Percentiles rank a stretch among this genome's conserved stretches.
Conservation (phyloP, 2,888 invertebrate species). For the Troides helena region DNA sequence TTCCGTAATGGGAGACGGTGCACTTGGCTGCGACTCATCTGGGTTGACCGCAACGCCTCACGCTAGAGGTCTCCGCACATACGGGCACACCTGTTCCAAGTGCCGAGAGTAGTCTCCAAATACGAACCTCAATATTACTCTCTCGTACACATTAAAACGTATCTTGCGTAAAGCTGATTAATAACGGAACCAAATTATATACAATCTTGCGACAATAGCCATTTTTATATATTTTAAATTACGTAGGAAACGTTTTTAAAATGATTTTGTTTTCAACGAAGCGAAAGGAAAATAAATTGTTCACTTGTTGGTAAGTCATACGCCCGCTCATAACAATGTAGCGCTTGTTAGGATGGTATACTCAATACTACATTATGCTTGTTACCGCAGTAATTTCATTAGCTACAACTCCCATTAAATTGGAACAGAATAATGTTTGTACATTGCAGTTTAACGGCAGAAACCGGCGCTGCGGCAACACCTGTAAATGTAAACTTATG, state of each 20-base stretch:
- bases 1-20: constrained; percentile 44
- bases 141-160: not conserved
- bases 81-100: constrained; percentile 40
- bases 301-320: too few species aligned
- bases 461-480: too few species aligned
- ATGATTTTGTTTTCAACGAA: not conserved
- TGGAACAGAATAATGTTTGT: too few species aligned
- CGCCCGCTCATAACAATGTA: too few species aligned
- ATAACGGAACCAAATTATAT: not conserved
- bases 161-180: not conserved
- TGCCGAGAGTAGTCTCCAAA: not conserved
- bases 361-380: too few species aligned
- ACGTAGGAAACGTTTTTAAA: not conserved
- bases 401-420: too few species aligned
- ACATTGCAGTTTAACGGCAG: too few species aligned
- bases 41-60: constrained; percentile 64
- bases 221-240: not conserved
- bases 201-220: not conserved
- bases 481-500: too few species aligned
- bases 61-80: constrained; percentile 33
- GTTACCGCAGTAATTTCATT: too few species aligned
- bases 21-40: constrained; percentile 51
- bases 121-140: constrained; percentile 6
- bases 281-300: too few species aligned
- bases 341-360: too few species aligned